Percentiles rank a stretch among this genome's conserved stretches.
Conservation (phyloP, 2,797 vertebrate genomes). For the Urocyon cinereoargenteus region DNA sequence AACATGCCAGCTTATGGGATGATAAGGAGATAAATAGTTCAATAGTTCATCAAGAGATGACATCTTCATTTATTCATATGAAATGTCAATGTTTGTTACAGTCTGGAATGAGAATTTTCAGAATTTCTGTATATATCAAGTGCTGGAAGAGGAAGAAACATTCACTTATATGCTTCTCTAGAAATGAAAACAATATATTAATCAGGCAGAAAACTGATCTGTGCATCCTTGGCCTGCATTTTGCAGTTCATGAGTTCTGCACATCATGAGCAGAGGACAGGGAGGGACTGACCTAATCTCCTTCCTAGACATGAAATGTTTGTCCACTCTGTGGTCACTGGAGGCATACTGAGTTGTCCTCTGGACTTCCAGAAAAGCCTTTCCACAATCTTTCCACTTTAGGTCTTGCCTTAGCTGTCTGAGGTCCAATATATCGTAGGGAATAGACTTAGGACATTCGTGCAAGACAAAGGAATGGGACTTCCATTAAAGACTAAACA, state of each 20-base stretch:
- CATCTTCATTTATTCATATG: not conserved
- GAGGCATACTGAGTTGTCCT: not conserved
- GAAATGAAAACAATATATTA: conserved; percentile 32
- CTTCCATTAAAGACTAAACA: not conserved
- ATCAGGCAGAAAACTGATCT: not conserved
- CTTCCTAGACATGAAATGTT: not conserved
- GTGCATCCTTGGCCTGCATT: not conserved
- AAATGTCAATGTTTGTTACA: not conserved
- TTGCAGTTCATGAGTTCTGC: not conserved
- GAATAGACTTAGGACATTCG: not conserved
- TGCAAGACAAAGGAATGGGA: not conserved
- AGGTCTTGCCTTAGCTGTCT: not conserved
- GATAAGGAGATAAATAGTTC: not conserved
- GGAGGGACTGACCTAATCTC: not conserved
- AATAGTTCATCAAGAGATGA: not conserved
- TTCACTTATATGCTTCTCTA: conserved; percentile 39
- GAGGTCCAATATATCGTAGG: not conserved
- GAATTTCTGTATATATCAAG: not conserved
- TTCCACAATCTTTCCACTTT: not conserved
- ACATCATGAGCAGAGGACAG: not conserved
- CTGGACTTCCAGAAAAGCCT: not conserved
- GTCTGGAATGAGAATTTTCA: not conserved
- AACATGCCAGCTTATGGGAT: not conserved
- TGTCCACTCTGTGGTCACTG: not conserved
- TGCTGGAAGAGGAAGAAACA: not conserved